Percentiles rank a stretch among this genome's conserved stretches.
phyloP scores from a whole-genome alignment of 2,113 vertebrate genomes.

The Psittacus erithacus region DNA sequence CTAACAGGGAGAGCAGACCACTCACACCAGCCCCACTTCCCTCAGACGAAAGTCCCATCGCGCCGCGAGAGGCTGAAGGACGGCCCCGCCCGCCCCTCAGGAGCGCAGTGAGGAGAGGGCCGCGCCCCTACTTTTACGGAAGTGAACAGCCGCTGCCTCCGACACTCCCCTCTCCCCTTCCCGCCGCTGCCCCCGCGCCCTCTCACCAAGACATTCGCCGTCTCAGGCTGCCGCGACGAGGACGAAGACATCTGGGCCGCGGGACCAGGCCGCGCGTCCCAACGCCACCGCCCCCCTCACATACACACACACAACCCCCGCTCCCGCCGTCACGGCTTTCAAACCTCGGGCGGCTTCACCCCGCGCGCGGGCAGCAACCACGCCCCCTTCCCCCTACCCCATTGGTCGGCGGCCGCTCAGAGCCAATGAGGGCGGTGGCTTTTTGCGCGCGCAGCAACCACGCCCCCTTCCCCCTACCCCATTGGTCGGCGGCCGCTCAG shows the following conservation, averaged over 20 bases:
- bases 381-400: background rate
- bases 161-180: rapidly evolving
- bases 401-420: background rate
- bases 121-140: background rate
- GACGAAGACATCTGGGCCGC: no score
- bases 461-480: background rate
- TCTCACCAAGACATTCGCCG: constrained; percentile 11
- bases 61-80: background rate
- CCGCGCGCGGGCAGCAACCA: no score
- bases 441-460: background rate
- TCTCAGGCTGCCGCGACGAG: background rate
- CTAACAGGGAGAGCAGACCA: rapidly evolving
- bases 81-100: background rate
- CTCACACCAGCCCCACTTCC: rapidly evolving
- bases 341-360: background rate
- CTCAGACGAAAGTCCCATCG: background rate
- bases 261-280: rapidly evolving
- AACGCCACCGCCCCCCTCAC: no score
- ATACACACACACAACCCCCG: no score
- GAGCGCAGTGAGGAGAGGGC: background rate
- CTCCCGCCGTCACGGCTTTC: background rate
- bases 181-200: background rate
- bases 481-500: background rate
- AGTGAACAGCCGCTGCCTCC: background rate
- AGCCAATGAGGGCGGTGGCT: rapidly evolving